Percentiles rank a stretch among this genome's conserved stretches.
phyloP scores from a whole-genome alignment of 2,113 vertebrate species.

The Corythaeola cristata region DNA sequence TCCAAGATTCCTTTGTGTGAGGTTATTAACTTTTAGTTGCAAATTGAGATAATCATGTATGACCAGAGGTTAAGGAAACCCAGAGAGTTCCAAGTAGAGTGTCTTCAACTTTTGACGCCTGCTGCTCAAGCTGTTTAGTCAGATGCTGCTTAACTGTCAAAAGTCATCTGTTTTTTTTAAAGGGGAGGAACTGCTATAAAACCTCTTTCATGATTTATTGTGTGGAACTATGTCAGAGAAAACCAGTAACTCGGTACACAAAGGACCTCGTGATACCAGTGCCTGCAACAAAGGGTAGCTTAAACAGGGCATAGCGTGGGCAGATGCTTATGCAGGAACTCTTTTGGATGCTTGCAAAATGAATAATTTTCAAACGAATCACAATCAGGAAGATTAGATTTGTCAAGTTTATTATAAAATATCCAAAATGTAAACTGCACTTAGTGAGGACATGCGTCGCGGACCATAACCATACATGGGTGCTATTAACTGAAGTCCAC shows the following conservation, averaged over 20 bases:
- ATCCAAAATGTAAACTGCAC: not conserved
- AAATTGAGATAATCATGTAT: not conserved
- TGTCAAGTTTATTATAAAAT: not conserved
- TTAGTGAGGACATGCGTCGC: not conserved
- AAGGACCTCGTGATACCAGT: constrained; percentile 8
- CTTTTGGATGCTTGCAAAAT: not conserved
- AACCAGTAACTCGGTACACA: not conserved
- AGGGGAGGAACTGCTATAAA: not conserved
- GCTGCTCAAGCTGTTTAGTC: not conserved
- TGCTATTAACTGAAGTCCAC: not conserved
- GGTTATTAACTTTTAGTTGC: not conserved
- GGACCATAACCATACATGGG: not conserved
- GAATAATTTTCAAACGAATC: not conserved
- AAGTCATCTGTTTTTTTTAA: not conserved
- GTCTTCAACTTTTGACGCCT: not conserved
- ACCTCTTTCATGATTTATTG: not conserved
- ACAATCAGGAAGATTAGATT: not conserved
- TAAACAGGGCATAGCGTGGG: constrained; percentile 2
- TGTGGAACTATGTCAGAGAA: not conserved
- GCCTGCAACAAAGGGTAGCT: constrained; percentile 24
- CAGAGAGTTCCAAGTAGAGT: not conserved
- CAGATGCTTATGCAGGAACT: constrained; percentile 9
- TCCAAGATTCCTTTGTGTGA: not conserved
- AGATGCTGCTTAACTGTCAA: not conserved
- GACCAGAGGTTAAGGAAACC: not conserved